phyloP scores from a whole-genome alignment of 1,140 invertebrate genomes.

The Sitodiplosis mosellana region DNA sequence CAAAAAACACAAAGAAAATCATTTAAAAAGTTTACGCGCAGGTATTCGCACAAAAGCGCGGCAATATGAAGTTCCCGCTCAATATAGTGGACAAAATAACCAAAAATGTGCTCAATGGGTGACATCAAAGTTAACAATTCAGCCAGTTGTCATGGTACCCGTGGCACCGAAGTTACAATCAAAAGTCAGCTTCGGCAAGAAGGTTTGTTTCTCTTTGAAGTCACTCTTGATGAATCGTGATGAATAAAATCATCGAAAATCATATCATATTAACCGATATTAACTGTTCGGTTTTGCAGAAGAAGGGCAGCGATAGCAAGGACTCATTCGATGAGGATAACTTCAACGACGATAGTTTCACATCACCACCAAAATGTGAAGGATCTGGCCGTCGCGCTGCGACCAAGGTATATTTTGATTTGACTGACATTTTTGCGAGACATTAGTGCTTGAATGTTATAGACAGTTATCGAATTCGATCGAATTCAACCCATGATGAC shows the following conservation, averaged over 20 bases:
- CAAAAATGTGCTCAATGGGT: too few species aligned
- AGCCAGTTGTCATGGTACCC: too few species aligned
- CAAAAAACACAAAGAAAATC: too few species aligned
- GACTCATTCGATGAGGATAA: conserved; percentile 23
- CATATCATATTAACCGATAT: too few species aligned
- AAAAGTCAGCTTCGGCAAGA: conserved; percentile 30
- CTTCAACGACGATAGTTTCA: conserved; percentile 14
- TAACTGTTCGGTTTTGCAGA: conserved; percentile 17
- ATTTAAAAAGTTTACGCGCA: too few species aligned
- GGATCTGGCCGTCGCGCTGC: conserved; percentile 27
- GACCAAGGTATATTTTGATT: conserved; percentile 23
- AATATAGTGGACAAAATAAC: too few species aligned
- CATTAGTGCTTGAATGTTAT: conserved; percentile 2
- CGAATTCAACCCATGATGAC: not conserved
- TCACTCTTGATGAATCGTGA: too few species aligned
- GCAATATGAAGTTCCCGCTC: too few species aligned
- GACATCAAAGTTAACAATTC: too few species aligned
- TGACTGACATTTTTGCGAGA: conserved; percentile 1
- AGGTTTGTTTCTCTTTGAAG: conserved; percentile 24
- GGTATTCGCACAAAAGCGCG: too few species aligned
- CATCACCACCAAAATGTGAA: conserved; percentile 15
- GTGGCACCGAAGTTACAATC: too few species aligned
- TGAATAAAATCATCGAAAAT: conserved; percentile 3
- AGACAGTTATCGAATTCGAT: too few species aligned
- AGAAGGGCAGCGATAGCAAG: conserved; percentile 28